A percentile compares a stretch with the other conserved stretches of the same genome.
Evolutionary conservation across 2,888 invertebrate genomes (phyloP).

Genomic region (Acrobasis suavella): DNA sequence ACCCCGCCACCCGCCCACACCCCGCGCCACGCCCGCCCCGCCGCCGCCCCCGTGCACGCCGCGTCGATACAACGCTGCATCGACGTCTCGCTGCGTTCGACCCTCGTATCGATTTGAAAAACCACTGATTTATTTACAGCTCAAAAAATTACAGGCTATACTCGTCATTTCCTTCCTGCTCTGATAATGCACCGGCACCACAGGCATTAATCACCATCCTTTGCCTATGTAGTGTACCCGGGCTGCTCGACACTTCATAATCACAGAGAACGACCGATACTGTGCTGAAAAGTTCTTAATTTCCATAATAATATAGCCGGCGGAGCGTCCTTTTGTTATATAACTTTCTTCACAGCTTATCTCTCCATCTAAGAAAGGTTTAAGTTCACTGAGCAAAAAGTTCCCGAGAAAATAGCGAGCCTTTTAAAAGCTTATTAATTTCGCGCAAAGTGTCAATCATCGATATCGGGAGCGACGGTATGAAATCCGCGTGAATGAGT

Average conservation of each 20-base stretch:
- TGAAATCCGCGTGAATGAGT: constrained; percentile 35
- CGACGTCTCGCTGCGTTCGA: constrained; percentile 2
- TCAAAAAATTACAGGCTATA: neutral
- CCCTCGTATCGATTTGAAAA: constrained; percentile 9
- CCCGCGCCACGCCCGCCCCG: neutral
- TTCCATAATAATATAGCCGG: neutral
- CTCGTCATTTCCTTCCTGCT: neutral
- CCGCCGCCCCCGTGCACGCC: constrained; percentile 6
- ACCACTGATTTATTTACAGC: neutral
- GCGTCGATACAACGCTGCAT: constrained; percentile 1
- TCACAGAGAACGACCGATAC: neutral
- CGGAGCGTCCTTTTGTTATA: constrained; percentile 6
- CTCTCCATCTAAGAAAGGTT: neutral
- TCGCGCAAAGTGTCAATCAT: constrained; percentile 34
- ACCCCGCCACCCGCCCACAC: neutral
- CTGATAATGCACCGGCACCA: no score
- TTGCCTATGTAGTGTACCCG: no score
- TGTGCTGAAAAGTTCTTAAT: neutral
- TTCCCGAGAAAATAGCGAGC: neutral
- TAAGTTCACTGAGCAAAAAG: neutral
- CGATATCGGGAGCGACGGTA: constrained; percentile 31
- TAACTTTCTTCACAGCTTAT: neutral
- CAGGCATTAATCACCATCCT: no score
- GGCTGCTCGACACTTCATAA: neutral
- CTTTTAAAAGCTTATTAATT: constrained; percentile 25